These are phyloP conservation scores for Pachycephala philippinensis DNA, from an alignment of 2,113 vertebrate genomes.

Conservation along the genomic window DNA sequence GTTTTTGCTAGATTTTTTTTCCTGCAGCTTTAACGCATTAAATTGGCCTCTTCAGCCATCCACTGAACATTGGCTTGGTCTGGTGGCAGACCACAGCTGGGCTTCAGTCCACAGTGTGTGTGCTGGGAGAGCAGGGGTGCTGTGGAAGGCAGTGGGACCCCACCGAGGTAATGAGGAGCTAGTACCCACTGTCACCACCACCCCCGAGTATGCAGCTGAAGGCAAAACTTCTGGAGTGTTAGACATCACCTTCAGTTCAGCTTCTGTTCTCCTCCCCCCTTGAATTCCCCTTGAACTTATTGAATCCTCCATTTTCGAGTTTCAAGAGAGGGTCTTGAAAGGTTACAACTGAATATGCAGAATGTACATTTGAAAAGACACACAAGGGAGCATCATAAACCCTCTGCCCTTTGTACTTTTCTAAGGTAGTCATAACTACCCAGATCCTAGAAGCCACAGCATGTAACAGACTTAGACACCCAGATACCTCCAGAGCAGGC, in stretches of 20 bases:
- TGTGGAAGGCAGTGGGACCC: neutral
- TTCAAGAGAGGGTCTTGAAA: neutral
- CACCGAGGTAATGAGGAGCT: fast-evolving
- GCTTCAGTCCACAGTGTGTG: neutral
- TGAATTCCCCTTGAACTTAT: neutral
- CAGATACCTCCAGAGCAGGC: neutral
- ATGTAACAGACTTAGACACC: neutral
- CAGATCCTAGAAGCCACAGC: neutral
- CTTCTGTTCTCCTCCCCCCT: neutral
- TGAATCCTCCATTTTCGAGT: neutral
- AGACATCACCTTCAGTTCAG: neutral
- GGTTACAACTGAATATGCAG: neutral
- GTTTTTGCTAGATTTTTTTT: neutral
- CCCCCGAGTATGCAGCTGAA: neutral
- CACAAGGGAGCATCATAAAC: neutral
- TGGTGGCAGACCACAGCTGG: neutral
- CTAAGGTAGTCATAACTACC: neutral
- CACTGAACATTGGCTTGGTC: neutral
- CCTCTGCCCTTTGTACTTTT: neutral
- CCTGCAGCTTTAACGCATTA: neutral
- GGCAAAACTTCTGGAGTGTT: neutral
- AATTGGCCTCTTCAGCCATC: neutral
- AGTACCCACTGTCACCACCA: neutral
- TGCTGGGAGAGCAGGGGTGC: neutral
- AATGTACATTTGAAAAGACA: neutral